A percentile compares a stretch with the other conserved stretches of the same genome.
Evolutionary conservation across 2,797 vertebrate genomes (phyloP).

Genomic region (Sparidentex hasta): DNA sequence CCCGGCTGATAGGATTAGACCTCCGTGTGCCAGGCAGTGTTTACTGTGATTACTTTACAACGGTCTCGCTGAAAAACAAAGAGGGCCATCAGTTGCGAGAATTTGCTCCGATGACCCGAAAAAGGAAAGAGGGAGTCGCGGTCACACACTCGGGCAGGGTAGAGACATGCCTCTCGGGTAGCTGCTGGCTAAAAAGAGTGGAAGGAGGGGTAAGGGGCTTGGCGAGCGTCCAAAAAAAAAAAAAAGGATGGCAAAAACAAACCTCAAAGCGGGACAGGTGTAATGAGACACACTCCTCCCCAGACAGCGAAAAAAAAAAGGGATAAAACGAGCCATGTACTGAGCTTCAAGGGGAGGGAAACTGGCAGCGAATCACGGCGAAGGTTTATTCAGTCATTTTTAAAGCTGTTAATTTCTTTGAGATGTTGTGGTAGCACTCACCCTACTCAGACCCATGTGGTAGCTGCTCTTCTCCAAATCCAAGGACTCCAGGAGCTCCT

Average conservation of each 20-base stretch:
- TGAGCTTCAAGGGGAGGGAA: slow-evolving; percentile 36
- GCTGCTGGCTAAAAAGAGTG: slow-evolving; percentile 44
- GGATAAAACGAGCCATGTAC: slow-evolving; percentile 28
- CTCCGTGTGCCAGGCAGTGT: slow-evolving; percentile 62
- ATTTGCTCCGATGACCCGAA: slow-evolving; percentile 71
- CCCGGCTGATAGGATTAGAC: slow-evolving; percentile 78
- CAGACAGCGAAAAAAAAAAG: slow-evolving; percentile 42
- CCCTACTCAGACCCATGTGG: slow-evolving; percentile 97
- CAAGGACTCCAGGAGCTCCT: slow-evolving; percentile 96
- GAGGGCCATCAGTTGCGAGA: slow-evolving; percentile 58
- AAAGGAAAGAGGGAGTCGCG: slow-evolving; percentile 64
- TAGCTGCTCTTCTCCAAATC: slow-evolving; percentile 97
- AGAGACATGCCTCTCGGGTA: slow-evolving; percentile 53
- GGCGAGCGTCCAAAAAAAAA: slow-evolving; percentile 54
- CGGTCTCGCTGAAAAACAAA: slow-evolving; percentile 61
- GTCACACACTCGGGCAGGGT: slow-evolving; percentile 26
- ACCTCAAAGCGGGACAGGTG: slow-evolving; percentile 65
- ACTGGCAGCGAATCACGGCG: slow-evolving; percentile 43
- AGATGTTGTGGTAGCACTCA: slow-evolving; percentile 76
- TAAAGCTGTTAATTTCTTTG: slow-evolving; percentile 50
- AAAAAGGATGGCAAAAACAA: slow-evolving; percentile 58
- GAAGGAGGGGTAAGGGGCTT: slow-evolving; percentile 45
- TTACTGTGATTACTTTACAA: slow-evolving; percentile 73
- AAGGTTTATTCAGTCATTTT: slow-evolving; percentile 50
- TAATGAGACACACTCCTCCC: slow-evolving; percentile 64